phyloP scores from a whole-genome alignment of 1,140 invertebrate species.

The Bombyx mori region ASM3026992v2 NC_085128.1:16103501-16104000 shows the following conservation, averaged over 20 bases:
- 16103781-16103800: slow-evolving; percentile 1
- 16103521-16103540: slow-evolving; percentile 7
- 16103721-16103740: neutral
- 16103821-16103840: too few relatives aligned
- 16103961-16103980: too few relatives aligned
- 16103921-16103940: too few relatives aligned
- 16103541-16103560: slow-evolving; percentile 9
- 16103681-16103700: neutral
- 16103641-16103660: slow-evolving; percentile 6
- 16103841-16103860: too few relatives aligned
- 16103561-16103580: slow-evolving; percentile 10
- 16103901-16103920: too few relatives aligned
- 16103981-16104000: too few relatives aligned
- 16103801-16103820: too few relatives aligned
- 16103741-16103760: neutral
- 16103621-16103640: slow-evolving; percentile 10
- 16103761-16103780: neutral
- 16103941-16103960: too few relatives aligned
- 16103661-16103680: neutral
- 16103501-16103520: slow-evolving; percentile 5
- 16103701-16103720: neutral
- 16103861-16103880: too few relatives aligned
- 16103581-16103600: slow-evolving; percentile 15
- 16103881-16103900: too few relatives aligned
- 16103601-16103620: slow-evolving; percentile 7